Percentiles rank a stretch among this genome's conserved stretches.
These are phyloP conservation scores for Hippoglossus stenolepis DNA, from an alignment of 2,113 vertebrate species.

Conservation along the genomic window DNA sequence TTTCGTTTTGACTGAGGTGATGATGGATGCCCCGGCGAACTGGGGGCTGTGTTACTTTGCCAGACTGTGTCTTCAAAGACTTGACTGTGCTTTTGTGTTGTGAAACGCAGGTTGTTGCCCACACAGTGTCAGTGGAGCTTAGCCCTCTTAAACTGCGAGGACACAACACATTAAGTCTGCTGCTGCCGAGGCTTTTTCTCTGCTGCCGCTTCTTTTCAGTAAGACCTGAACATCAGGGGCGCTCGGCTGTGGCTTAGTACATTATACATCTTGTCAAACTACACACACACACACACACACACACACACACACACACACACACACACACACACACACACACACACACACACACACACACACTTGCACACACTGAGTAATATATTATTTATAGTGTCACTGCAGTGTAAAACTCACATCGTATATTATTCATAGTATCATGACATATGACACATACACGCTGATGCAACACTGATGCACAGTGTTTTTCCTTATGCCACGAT, in stretches of 20 bases:
- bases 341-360: background rate
- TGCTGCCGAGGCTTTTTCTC: conserved; percentile 23
- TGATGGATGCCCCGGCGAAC: background rate
- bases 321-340: background rate
- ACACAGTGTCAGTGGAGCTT: conserved; percentile 55
- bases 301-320: background rate
- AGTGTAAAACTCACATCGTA: conserved; percentile 25
- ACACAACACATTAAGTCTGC: conserved; percentile 23
- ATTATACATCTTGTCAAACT: conserved; percentile 18
- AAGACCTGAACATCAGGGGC: conserved; percentile 26
- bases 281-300: conserved; percentile 15
- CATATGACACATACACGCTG: conserved; percentile 11
- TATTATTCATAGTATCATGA: conserved; percentile 50
- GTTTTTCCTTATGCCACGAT: conserved; percentile 11
- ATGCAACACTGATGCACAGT: background rate
- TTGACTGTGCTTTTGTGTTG: conserved; percentile 33
- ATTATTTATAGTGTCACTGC: conserved; percentile 43
- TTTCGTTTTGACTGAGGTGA: background rate
- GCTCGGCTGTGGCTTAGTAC: conserved; percentile 12
- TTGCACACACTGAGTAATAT: conserved; percentile 3
- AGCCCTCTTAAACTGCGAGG: conserved; percentile 32
- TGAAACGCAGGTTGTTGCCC: conserved; percentile 30
- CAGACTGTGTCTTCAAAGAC: background rate
- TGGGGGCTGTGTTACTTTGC: background rate
- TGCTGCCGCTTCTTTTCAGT: conserved; percentile 8